Percentiles rank a stretch among this genome's conserved stretches.
These are phyloP conservation scores for Sebastes glaucus DNA, from an alignment of 2,797 vertebrate species.

Conservation along the genomic window DNA sequence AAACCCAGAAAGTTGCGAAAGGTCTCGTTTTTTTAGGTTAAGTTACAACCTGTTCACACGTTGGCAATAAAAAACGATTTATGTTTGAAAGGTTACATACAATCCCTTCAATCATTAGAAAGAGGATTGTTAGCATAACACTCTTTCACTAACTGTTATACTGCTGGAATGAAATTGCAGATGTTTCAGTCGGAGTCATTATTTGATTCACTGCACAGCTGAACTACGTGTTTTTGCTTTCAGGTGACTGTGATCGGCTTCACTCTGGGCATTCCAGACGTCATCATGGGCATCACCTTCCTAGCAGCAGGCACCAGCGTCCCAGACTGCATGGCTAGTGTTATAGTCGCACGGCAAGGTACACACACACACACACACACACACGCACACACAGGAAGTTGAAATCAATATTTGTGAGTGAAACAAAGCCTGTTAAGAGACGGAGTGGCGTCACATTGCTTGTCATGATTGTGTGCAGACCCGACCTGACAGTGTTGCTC, in stretches of 20 bases:
- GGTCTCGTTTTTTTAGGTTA: too few relatives aligned
- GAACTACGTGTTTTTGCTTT: constrained; percentile 16
- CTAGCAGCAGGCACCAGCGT: constrained; percentile 95
- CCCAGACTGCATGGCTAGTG: constrained; percentile 97
- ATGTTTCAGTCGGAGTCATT: background rate
- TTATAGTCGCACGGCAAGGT: constrained; percentile 96
- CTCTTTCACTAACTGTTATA: background rate
- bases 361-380: constrained; percentile 24
- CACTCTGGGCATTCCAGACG: constrained; percentile 94
- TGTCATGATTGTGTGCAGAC: constrained; percentile 12
- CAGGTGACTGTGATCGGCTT: constrained; percentile 96
- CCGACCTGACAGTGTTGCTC: constrained; percentile 37
- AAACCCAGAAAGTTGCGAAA: too few relatives aligned
- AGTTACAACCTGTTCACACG: too few relatives aligned
- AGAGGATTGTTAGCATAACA: background rate
- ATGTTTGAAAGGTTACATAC: too few relatives aligned
- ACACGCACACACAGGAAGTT: background rate
- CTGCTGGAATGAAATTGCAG: background rate
- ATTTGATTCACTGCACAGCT: background rate
- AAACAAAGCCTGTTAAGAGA: constrained; percentile 1
- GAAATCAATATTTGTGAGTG: background rate
- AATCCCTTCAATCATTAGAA: background rate
- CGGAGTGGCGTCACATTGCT: background rate
- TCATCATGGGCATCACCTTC: constrained; percentile 98
- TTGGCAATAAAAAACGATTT: too few relatives aligned